Conservation (phyloP, 2,797 vertebrate species). For the Sebastes oblongus region DNA sequence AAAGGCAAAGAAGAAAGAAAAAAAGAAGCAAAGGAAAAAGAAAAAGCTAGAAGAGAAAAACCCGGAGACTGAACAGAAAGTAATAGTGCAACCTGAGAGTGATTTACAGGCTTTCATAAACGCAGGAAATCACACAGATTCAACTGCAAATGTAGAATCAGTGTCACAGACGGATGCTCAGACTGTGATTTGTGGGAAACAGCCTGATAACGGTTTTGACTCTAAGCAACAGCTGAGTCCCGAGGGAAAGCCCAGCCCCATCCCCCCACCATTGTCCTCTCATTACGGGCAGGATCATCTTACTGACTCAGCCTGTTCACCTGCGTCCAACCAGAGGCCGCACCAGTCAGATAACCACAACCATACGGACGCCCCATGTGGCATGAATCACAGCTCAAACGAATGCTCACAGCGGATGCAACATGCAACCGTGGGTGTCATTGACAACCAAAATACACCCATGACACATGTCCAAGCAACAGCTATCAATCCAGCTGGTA, state of each 20-base stretch:
- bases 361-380: constrained; percentile 39
- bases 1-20: constrained; percentile 56
- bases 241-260: constrained; percentile 48
- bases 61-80: constrained; percentile 9
- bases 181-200: constrained; percentile 37
- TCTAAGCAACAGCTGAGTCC: constrained; percentile 74
- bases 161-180: constrained; percentile 7
- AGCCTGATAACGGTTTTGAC: constrained; percentile 59
- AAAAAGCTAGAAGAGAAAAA: constrained; percentile 53
- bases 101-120: constrained; percentile 12
- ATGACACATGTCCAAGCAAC: constrained; percentile 55
- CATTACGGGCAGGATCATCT: constrained; percentile 68
- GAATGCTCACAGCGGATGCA: constrained; percentile 51
- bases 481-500: constrained; percentile 56
- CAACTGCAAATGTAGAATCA: constrained; percentile 21
- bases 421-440: constrained; percentile 42
- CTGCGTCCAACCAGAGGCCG: constrained; percentile 44
- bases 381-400: constrained; percentile 38
- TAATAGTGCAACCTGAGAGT: constrained; percentile 6
- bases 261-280: constrained; percentile 41
- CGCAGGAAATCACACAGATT: constrained; percentile 15
- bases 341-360: constrained; percentile 65
- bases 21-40: constrained; percentile 68
- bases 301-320: constrained; percentile 67
- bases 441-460: constrained; percentile 54